These are phyloP conservation scores for Silurus asotus DNA, from an alignment of 2,113 vertebrate genomes.

Conservation along the genomic window DNA sequence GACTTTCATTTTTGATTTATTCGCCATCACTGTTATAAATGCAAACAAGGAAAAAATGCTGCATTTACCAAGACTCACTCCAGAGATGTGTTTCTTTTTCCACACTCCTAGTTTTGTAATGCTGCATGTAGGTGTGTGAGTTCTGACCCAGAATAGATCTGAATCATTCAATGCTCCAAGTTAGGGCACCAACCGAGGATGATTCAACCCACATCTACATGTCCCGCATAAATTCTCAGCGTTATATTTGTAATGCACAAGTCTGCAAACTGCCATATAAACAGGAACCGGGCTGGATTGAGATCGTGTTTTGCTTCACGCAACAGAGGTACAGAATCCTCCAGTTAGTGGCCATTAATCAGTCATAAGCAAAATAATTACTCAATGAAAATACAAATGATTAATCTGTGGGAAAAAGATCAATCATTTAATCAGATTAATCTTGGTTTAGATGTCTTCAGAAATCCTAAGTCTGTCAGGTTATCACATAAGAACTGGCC, in stretches of 20 bases:
- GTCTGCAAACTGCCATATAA: constrained; percentile 1
- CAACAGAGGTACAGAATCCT: constrained; percentile 29
- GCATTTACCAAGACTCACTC: neutral
- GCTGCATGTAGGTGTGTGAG: constrained; percentile 36
- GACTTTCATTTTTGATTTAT: neutral
- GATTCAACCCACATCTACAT: constrained; percentile 37
- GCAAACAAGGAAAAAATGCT: neutral
- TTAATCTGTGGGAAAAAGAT: neutral
- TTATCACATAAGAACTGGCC: neutral
- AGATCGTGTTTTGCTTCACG: neutral
- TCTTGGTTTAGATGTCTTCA: constrained; percentile 1
- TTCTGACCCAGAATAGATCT: constrained; percentile 41
- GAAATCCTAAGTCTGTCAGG: neutral
- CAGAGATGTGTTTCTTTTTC: neutral
- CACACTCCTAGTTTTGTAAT: constrained; percentile 33
- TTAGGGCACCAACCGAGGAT: constrained; percentile 21
- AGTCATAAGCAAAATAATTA: constrained; percentile 6
- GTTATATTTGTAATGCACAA: constrained; percentile 23
- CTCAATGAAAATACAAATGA: neutral
- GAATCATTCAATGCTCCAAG: constrained; percentile 38
- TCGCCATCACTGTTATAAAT: neutral
- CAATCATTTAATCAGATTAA: neutral
- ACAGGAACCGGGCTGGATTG: constrained; percentile 23
- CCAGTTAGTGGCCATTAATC: constrained; percentile 24
- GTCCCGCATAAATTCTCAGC: constrained; percentile 13